Percentiles rank a stretch among this genome's conserved stretches.
Evolutionary conservation across 2,113 vertebrate species (phyloP).

Genomic region (Pelecanoides urinatrix): DNA sequence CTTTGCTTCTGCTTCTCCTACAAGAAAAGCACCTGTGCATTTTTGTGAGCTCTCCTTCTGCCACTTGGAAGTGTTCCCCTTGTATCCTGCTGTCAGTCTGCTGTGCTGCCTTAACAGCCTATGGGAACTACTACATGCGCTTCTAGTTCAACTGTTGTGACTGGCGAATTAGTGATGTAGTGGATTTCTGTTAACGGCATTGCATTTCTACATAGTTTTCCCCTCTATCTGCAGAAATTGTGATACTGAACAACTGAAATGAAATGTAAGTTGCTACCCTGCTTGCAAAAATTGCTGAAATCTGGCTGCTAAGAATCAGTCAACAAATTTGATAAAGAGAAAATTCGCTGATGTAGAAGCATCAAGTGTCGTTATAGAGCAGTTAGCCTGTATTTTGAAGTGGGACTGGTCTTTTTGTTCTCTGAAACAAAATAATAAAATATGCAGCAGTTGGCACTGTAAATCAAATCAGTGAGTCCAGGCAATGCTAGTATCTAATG

Average conservation of each 20-base stretch:
- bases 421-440: slow-evolving; percentile 15
- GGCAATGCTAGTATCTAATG: slow-evolving; percentile 7
- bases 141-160: neutral
- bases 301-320: neutral
- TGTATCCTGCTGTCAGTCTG: neutral
- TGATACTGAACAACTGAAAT: neutral
- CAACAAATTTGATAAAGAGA: neutral
- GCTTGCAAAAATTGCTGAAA: neutral
- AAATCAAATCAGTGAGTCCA: slow-evolving; percentile 14
- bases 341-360: neutral
- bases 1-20: neutral
- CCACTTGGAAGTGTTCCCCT: neutral
- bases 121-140: neutral
- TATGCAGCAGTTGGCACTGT: neutral
- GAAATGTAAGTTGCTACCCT: neutral
- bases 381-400: neutral
- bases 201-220: neutral
- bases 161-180: neutral
- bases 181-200: neutral
- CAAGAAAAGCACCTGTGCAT: neutral
- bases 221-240: neutral
- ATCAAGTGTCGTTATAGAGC: neutral
- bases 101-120: neutral
- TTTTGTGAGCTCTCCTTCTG: neutral
- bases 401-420: neutral